Percentiles rank a stretch among this genome's conserved stretches.
Conservation (phyloP, 2,113 vertebrate genomes). For the Coptodon rendalli region DNA sequence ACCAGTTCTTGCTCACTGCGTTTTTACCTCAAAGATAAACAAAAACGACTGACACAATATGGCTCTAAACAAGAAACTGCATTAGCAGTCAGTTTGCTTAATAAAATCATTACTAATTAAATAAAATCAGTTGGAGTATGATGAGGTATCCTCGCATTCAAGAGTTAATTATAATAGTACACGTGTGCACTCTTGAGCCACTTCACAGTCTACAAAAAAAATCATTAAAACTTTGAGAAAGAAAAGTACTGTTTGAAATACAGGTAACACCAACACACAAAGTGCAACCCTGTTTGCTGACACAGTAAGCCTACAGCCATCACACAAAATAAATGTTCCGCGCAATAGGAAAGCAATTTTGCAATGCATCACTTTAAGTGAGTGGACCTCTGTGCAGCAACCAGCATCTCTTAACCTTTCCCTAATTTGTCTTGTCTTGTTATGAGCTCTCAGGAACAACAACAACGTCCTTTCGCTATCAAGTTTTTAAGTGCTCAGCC, state of each 20-base stretch:
- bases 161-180: neutral
- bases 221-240: slow-evolving; percentile 1
- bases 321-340: slow-evolving; percentile 54
- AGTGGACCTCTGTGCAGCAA: slow-evolving; percentile 58
- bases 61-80: neutral
- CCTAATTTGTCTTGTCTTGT: slow-evolving; percentile 68
- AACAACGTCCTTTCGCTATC: slow-evolving; percentile 37
- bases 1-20: neutral
- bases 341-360: slow-evolving; percentile 63
- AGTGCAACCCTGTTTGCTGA: slow-evolving; percentile 39
- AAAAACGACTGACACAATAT: neutral
- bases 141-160: neutral
- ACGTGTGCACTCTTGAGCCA: neutral
- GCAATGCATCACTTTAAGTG: slow-evolving; percentile 66
- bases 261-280: slow-evolving; percentile 24
- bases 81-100: neutral
- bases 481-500: neutral
- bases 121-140: neutral
- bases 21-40: neutral
- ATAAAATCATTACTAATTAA: neutral
- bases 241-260: neutral
- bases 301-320: slow-evolving; percentile 45
- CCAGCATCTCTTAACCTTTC: slow-evolving; percentile 64
- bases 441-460: slow-evolving; percentile 56
- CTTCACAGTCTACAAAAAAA: slow-evolving; percentile 4